These are phyloP conservation scores for Herpetotheres cachinnans DNA, from an alignment of 2,113 vertebrate genomes.

Conservation along the genomic window DNA sequence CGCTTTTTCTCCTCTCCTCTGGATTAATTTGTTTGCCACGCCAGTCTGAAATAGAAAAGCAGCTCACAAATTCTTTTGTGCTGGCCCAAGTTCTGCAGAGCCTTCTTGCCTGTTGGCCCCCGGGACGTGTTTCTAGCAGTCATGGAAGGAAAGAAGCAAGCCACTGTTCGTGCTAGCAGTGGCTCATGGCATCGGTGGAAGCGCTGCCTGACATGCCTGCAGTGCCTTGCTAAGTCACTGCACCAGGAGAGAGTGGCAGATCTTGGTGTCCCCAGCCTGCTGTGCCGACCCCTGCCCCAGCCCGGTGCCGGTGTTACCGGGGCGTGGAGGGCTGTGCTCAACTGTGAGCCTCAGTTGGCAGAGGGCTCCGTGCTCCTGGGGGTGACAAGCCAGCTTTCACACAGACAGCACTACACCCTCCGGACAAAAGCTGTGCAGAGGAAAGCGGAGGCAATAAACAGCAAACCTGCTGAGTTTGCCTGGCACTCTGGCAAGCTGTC, in stretches of 20 bases:
- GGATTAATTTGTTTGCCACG: neutral
- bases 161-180: fast-evolving
- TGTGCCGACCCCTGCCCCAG: neutral
- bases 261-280: neutral
- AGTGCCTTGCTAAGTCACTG: neutral
- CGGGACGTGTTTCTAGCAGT: neutral
- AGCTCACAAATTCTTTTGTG: too few relatives aligned
- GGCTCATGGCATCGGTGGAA: neutral
- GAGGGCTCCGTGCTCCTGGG: neutral
- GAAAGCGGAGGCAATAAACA: too few relatives aligned
- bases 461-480: neutral
- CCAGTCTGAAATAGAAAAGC: neutral
- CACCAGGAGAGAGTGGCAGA: too few relatives aligned
- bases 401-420: fast-evolving
- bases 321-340: neutral
- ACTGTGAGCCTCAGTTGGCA: fast-evolving
- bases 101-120: neutral
- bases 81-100: neutral
- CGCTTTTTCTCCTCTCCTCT: too few relatives aligned
- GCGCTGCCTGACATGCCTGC: fast-evolving
- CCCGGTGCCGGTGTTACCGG: neutral
- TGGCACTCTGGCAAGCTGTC: neutral
- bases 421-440: neutral
- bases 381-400: neutral
- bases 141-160: neutral